phyloP scores from a whole-genome alignment of 2,113 vertebrate species.

The Gracilinanus agilis region DNA sequence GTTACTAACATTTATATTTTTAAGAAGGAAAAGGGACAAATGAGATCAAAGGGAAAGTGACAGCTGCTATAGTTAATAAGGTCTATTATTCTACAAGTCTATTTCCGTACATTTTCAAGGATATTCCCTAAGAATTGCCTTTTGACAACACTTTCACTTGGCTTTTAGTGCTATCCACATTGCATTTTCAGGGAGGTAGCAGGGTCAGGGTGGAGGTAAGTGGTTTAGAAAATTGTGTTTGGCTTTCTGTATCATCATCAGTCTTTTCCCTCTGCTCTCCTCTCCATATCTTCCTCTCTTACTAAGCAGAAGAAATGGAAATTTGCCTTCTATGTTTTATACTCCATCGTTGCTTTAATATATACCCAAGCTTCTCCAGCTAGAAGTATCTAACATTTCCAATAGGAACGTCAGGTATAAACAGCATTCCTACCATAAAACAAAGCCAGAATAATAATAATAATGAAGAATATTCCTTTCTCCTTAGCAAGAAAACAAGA shows the following conservation, averaged over 20 bases:
- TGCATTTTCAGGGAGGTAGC: not conserved
- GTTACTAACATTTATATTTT: not conserved
- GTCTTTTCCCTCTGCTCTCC: not conserved
- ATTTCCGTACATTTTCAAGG: constrained; percentile 3
- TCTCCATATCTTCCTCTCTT: constrained; percentile 8
- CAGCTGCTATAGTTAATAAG: not conserved
- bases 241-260: not conserved
- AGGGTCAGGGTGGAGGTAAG: not conserved
- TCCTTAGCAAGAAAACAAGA: constrained; percentile 76
- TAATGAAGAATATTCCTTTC: constrained; percentile 85
- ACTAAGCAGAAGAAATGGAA: constrained; percentile 59
- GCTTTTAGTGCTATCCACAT: constrained; percentile 3
- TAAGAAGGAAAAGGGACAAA: not conserved
- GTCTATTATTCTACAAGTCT: not conserved
- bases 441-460: constrained; percentile 76
- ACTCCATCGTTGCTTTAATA: constrained; percentile 55
- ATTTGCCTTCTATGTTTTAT: constrained; percentile 61
- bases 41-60: not conserved
- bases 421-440: constrained; percentile 77
- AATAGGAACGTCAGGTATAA: constrained; percentile 80
- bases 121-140: constrained; percentile 25
- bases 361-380: constrained; percentile 64
- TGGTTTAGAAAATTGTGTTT: not conserved
- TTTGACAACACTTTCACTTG: constrained; percentile 10
- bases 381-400: constrained; percentile 74